Base-by-base conservation (phyloP, 2,888 invertebrate species). In the Spisula subtruncata region DNA sequence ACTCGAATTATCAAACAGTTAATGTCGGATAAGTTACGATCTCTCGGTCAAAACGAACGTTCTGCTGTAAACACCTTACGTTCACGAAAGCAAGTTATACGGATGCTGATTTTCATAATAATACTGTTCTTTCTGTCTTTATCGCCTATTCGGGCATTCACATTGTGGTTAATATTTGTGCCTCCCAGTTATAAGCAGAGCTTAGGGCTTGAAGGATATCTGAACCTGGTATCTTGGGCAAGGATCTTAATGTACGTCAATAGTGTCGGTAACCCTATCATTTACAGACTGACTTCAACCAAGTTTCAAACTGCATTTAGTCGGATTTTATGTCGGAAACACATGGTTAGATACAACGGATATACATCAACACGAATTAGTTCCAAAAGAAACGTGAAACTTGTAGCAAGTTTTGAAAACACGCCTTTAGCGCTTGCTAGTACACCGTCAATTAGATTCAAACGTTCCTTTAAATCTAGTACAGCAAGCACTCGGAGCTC, bases 251-350 rank as follows among this genome's bases (percentile, higher is more conserved):
- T 98, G 93, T 98, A 99, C 97, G 97, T 98, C 85, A 99, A 99
- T 97, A 98, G 98, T 82, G 98, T 98, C 14, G 98, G 98, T 85
- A 99, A 99, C 97, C 99, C 99, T n/a, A 98, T 99, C 95, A 97
- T 99, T 83, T 99, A 99, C 97, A 98, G 98, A 96, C 97, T 99
- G 85, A 98, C 99, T 98, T 98, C 98, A 89, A 98, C 98, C 0
- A 99, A 98, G 96, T 99, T 99, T 97, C 97, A 98, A 20, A 98
- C 93, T 18, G 96, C 95, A 1, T 95, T 94, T 86, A 89, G 90
- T 41, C 35, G 79, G 35, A 46, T 79, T 25, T 66, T 66, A 66
- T 66, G 60, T 66, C 60, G 60, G n/a, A 66, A 35, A 41, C 18
- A 16, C 16, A 20, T 20, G 16, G 16, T 41, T 6, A 32, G 79